A percentile compares a stretch with the other conserved stretches of the same genome.
Conservation (phyloP, 1,140 invertebrate species). For the Ephestia elutella region DNA sequence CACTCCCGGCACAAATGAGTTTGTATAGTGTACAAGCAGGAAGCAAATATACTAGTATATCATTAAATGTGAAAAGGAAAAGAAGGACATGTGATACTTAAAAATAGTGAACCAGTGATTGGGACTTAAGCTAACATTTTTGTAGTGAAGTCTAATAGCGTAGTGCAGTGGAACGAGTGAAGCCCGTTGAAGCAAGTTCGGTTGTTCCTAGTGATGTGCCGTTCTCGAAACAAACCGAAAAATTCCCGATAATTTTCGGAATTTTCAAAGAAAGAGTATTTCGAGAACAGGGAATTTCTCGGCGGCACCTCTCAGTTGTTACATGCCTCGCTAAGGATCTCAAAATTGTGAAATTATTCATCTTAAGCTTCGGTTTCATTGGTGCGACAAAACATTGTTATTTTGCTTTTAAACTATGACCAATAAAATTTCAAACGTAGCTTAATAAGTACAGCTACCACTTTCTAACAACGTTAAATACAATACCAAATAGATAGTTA, state of each 20-base stretch:
- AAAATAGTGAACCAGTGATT: slow-evolving; percentile 63
- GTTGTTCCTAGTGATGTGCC: no score
- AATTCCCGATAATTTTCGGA: no score
- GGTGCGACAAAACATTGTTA: neutral
- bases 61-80: slow-evolving; percentile 70
- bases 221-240: no score
- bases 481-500: no score
- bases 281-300: no score
- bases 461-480: no score
- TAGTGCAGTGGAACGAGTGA: slow-evolving; percentile 47
- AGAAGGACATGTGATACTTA: slow-evolving; percentile 67
- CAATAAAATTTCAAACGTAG: no score
- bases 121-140: slow-evolving; percentile 44
- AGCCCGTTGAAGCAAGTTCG: slow-evolving; percentile 45
- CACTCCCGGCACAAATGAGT: slow-evolving; percentile 81
- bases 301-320: no score
- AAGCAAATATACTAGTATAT: slow-evolving; percentile 66
- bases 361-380: slow-evolving; percentile 3
- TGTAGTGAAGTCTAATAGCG: slow-evolving; percentile 43
- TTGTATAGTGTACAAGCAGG: slow-evolving; percentile 74
- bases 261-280: no score
- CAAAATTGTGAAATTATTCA: slow-evolving; percentile 34
- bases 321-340: slow-evolving; percentile 44
- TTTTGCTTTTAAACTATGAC: neutral
- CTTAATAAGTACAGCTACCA: no score